Base-by-base conservation (phyloP, 2,113 vertebrate genomes). In the Ivindomyrus marchei region DNA sequence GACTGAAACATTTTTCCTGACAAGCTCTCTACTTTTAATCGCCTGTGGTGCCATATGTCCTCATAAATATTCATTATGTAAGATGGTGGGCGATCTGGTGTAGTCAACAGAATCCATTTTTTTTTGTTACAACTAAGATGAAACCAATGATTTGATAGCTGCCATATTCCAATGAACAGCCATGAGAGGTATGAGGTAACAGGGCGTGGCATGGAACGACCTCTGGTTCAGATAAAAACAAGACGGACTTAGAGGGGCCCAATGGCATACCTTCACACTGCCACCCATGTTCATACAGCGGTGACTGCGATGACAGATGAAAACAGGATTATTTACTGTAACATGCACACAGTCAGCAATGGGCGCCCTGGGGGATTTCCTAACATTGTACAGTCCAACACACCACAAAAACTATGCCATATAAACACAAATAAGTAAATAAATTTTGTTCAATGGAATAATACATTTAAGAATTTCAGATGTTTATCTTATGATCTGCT, bases 11-110 rank as follows among this genome's bases (percentile, higher is more conserved):
- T 62, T 88, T 88, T 88, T 70, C 36, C 52, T 88, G 52, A 88
- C 85, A 87, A 56, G 85, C 27, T 56, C 50, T 87, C 31, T 87
- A 31, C 49, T 87, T 87, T 87, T 87, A 87, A 53, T 87, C 85
- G 49, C 85, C 50, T 39, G 17, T 87, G 49, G 85, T 87, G 31
- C 87, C 87, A 88, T 88, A 88, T 88, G 87, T 46, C 56, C 87
- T 62, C 27, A 88, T 88, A 66, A 58, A 88, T 88, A 88, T 88
- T 88, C 87, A 88, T 88, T 45, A 45, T 62, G 58, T 46, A 66
- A 88, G 36, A 88, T 50, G 27, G 85, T 39, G 50, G 85, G 85
- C 19, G 50, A 56, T 36, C 47, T 87, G 49, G 49, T 87, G 85
- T 56, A 87, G 85, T 87, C 85, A 87, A 87, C 31, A 56, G 31